Base-by-base conservation (phyloP, 2,113 vertebrate species). In the Aix galericulata region DNA sequence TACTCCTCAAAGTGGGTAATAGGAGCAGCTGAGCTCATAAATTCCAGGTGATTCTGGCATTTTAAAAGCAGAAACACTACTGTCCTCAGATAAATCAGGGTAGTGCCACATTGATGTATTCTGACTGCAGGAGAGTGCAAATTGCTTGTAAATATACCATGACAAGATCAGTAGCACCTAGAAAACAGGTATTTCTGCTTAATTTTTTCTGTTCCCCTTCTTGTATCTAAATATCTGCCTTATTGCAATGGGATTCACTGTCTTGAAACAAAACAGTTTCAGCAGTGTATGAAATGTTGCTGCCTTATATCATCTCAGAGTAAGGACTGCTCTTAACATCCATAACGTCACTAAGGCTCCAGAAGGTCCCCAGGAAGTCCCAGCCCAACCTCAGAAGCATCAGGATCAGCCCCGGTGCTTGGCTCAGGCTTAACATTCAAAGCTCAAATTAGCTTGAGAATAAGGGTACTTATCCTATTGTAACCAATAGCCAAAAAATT, bases 51-150 rank as follows among this genome's bases (percentile, higher is more conserved):
- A 60, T 91, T 79, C 69, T 56, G 38, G 69, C 55, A 38, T 52
- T 88, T 86, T 52, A n/a, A 48, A 89, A 95, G 66, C 40, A 81
- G 72, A 85, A 91, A 75, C 82, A 83, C 72, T 85, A 79, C 91
- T 67, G n/a, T 55, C 32, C 77, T 58, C n/a, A 26, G 4, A 6
- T 53, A 36, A 46, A 32, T 53, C 62, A 34, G 40, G 83, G 66
- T 55, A 8, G 62, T 40, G 42, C 31, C 18, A 18, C 21, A 2
- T 16, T 2, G 26, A 46, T 3, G 46, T 8, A 12, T 55, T 72
- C 6, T 2, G n/a, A 78, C 23, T 27, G 82, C 38, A 27, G 36
- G 46, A 75, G 67, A 26, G 31, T 32, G 31, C 25, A n/a, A 40
- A 46, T 56, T 10, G 1, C 73, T 27, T 23, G 11, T 50, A 13